Base-by-base conservation (phyloP, 2,888 invertebrate species). In the Eupithecia abbreviata region DNA sequence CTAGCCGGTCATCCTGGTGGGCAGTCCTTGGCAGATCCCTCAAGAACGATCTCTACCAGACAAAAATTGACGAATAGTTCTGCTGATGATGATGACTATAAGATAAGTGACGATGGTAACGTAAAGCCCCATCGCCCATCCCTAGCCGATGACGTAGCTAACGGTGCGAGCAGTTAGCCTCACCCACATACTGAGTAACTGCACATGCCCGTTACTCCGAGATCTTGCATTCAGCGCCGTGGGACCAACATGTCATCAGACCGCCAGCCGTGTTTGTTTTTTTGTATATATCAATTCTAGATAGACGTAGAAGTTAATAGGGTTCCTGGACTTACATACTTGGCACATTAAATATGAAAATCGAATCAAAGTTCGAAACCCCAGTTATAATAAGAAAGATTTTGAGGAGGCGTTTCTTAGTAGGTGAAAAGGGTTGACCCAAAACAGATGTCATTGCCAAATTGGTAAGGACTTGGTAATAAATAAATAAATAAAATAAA, bases 161-260 rank as follows among this genome's bases (percentile, higher is more conserved):
- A 93, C 93, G 93, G 94, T 91, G 89, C 84, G 80, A 87, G 89
- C 89, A 90, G 91, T 91, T 91, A 91, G 90, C 87, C 90, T 94
- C 93, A 94, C 94, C 94, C 93, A 94, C 94, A 94, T 94, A 93
- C 93, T 87, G 90, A 85, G 87, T 93, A 93, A 93, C 93, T 93
- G 92, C 90, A 90, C 90, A 85, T 86, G 85, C 84, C 93, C 94
- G 94, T 94, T 94, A 94, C 90, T 62, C 62, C 93, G 91, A 90
- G 90, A 88, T 93, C 91, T 91, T 84, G 84, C 80, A 80, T 80
- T 69, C 74, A 72, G 76, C 82, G 58, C 73, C 81, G 81, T 78
- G 78, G 74, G 79, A 79, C 78, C 62, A 74, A 68, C 77, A 66
- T 74, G 77, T 77, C 71, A 70, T 58, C 62, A 62, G 30, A 62